phyloP scores from a whole-genome alignment of 2,113 vertebrate genomes.

The Nothoprocta perdicaria region DNA sequence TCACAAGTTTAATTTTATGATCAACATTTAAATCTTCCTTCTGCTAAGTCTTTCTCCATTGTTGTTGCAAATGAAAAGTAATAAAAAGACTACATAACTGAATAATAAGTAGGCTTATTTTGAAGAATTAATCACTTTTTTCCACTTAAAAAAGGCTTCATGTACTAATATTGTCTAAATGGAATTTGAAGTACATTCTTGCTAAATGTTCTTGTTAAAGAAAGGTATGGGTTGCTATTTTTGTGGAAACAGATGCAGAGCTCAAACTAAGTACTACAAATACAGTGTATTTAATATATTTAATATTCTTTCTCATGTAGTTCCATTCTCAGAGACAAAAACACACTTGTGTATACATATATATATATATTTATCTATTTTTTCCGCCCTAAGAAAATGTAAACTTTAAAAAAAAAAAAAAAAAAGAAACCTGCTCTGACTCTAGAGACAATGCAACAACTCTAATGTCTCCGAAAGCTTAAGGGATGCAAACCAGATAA shows the following conservation, averaged over 20 bases:
- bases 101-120: background rate
- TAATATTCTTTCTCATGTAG: background rate
- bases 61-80: background rate
- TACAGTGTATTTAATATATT: background rate
- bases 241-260: background rate
- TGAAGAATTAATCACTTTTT: background rate
- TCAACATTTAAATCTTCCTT: background rate
- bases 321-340: background rate
- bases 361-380: background rate
- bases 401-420: background rate
- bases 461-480: background rate
- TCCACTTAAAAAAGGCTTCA: background rate
- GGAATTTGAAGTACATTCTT: background rate
- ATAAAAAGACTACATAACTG: background rate
- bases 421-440: background rate
- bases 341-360: background rate
- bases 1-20: background rate
- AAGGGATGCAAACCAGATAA: slow-evolving; percentile 10
- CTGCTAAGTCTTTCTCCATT: background rate
- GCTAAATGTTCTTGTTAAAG: background rate
- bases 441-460: background rate
- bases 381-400: background rate
- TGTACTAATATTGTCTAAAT: background rate
- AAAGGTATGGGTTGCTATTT: background rate
- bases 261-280: background rate